These are phyloP conservation scores for Enoplosus armatus DNA, from an alignment of 2,797 vertebrate genomes.

Conservation along the genomic window DNA sequence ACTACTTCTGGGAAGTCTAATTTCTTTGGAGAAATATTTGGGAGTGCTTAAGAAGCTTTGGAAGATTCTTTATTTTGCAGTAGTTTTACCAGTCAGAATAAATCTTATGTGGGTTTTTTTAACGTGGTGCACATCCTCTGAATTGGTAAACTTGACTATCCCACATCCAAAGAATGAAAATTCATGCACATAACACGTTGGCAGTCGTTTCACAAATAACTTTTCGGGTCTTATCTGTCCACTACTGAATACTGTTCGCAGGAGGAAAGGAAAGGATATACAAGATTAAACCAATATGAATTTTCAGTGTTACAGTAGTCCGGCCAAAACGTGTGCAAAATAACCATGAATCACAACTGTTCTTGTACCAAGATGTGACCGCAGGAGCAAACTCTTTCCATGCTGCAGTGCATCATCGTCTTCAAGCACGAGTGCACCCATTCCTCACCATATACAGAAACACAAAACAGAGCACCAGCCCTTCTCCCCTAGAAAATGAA, in stretches of 20 bases:
- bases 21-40: constrained; percentile 20
- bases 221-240: constrained; percentile 44
- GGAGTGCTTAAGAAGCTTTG: not conserved
- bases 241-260: constrained; percentile 14
- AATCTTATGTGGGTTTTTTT: constrained; percentile 33
- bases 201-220: constrained; percentile 9
- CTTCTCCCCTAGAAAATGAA: constrained; percentile 20
- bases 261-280: constrained; percentile 39
- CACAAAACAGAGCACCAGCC: constrained; percentile 43
- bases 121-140: constrained; percentile 22
- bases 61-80: constrained; percentile 46
- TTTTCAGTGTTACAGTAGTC: constrained; percentile 63
- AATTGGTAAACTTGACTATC: constrained; percentile 34
- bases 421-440: constrained; percentile 48
- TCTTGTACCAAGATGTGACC: constrained; percentile 77
- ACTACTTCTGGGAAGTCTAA: constrained; percentile 44
- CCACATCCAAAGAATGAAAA: constrained; percentile 37
- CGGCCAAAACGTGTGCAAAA: constrained; percentile 75
- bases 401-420: constrained; percentile 64
- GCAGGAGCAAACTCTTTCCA: constrained; percentile 78
- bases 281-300: constrained; percentile 71
- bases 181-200: constrained; percentile 31
- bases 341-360: constrained; percentile 77
- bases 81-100: constrained; percentile 25
- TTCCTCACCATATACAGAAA: constrained; percentile 56